Evolutionary conservation across 2,113 vertebrate genomes (phyloP).

Genomic region (Azemiops feae): DNA sequence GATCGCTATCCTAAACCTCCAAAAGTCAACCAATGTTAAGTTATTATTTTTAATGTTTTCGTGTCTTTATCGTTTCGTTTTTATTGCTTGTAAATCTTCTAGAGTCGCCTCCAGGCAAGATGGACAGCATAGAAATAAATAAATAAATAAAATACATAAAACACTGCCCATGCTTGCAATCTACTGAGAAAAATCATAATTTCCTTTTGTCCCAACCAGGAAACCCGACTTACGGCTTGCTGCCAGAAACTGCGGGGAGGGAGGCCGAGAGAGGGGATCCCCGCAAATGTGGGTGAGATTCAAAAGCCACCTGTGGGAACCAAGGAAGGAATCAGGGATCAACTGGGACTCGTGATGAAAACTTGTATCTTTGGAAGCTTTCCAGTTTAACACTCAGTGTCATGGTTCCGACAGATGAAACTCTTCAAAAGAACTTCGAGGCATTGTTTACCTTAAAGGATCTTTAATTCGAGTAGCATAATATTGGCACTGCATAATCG

Average conservation of each 20-base stretch:
- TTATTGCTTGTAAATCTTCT: neutral
- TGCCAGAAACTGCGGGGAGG: conserved; percentile 75
- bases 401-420: neutral
- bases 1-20: neutral
- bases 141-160: neutral
- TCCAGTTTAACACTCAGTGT: neutral
- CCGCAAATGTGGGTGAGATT: conserved; percentile 85
- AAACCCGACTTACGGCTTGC: conserved; percentile 82
- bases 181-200: neutral
- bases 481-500: too few relatives aligned
- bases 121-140: neutral
- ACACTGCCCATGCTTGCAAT: neutral
- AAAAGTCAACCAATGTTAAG: neutral
- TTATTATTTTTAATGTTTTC: neutral
- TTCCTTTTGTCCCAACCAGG: neutral
- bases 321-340: neutral
- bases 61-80: too few relatives aligned
- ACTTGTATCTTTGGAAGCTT: neutral
- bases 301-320: conserved; percentile 73
- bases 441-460: too few relatives aligned
- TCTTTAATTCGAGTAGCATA: too few relatives aligned
- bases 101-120: neutral
- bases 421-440: too few relatives aligned
- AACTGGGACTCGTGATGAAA: neutral
- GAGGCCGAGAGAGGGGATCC: conserved; percentile 77